A percentile compares a stretch with the other conserved stretches of the same genome.
phyloP scores from a whole-genome alignment of 2,888 invertebrate species.

The Linnaemya vulpina region DNA sequence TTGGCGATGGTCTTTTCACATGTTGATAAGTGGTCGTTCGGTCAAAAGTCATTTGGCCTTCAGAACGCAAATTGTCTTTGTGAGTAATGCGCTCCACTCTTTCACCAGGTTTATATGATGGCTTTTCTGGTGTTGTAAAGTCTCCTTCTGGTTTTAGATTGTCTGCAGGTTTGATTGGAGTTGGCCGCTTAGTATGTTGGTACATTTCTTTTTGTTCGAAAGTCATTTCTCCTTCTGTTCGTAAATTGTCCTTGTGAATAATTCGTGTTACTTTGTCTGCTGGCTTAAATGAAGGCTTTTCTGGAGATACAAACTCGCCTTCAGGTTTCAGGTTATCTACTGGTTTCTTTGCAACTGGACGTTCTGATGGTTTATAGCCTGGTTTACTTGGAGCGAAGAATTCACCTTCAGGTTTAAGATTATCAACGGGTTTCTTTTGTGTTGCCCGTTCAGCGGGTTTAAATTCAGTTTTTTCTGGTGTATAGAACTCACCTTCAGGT shows the following conservation, averaged over 20 bases:
- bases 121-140: constrained; percentile 84
- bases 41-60: constrained; percentile 85
- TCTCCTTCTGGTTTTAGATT: constrained; percentile 84
- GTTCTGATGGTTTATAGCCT: constrained; percentile 83
- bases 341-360: constrained; percentile 84
- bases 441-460: constrained; percentile 83
- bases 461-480: constrained; percentile 83
- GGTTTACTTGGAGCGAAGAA: constrained; percentile 84
- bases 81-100: constrained; percentile 83
- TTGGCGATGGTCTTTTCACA: constrained; percentile 76
- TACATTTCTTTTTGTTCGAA: constrained; percentile 77
- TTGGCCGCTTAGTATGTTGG: constrained; percentile 81
- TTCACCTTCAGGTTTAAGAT: constrained; percentile 85
- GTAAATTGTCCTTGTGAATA: constrained; percentile 84
- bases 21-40: constrained; percentile 83
- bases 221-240: constrained; percentile 82
- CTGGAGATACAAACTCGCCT: constrained; percentile 83
- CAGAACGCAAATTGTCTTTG: constrained; percentile 84
- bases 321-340: constrained; percentile 81
- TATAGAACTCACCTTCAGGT: constrained; percentile 85
- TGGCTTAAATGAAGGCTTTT: constrained; percentile 83
- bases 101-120: constrained; percentile 83
- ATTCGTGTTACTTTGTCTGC: constrained; percentile 84
- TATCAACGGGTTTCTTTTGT: constrained; percentile 82
- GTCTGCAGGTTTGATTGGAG: constrained; percentile 84